These are phyloP conservation scores for Ophion obscuratus DNA, from an alignment of 2,888 invertebrate genomes.

Conservation along the genomic window DNA sequence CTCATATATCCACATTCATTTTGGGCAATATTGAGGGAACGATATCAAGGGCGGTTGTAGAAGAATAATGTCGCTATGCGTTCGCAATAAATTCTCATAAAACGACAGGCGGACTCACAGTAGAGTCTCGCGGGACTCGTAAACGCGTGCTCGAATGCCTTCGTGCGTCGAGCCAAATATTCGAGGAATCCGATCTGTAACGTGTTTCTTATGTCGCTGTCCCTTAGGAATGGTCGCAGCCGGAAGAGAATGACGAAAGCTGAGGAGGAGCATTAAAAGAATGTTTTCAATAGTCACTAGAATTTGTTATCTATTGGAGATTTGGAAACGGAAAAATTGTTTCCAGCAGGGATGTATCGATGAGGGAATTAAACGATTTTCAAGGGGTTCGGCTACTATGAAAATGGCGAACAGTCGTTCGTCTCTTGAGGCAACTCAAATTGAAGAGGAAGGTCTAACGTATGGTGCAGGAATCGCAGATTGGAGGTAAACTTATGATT, in stretches of 20 bases:
- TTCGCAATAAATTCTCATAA: slow-evolving; percentile 55
- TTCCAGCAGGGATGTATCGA: no score
- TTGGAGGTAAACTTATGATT: no score
- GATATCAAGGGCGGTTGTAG: slow-evolving; percentile 32
- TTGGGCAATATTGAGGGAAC: slow-evolving; percentile 29
- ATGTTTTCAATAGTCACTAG: no score
- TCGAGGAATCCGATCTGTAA: slow-evolving; percentile 39
- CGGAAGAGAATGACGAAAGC: background rate
- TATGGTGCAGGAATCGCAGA: no score
- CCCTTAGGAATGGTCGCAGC: slow-evolving; percentile 46
- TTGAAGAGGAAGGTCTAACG: no score
- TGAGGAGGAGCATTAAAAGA: no score
- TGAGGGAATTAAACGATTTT: no score
- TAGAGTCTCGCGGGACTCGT: slow-evolving; percentile 11
- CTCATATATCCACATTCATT: slow-evolving; percentile 21
- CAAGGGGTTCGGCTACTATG: no score
- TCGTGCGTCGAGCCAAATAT: slow-evolving; percentile 43
- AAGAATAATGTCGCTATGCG: slow-evolving; percentile 47
- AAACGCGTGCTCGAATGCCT: slow-evolving; percentile 23
- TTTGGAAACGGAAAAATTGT: no score
- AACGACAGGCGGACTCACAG: slow-evolving; percentile 27
- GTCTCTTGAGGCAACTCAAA: no score
- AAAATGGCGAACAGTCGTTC: no score
- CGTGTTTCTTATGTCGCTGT: slow-evolving; percentile 14
- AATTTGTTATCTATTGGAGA: no score